Evolutionary conservation across 1,140 invertebrate genomes (phyloP), one percentile per base, ranked within the genome.

Genomic region (Halesus radiatus): DNA sequence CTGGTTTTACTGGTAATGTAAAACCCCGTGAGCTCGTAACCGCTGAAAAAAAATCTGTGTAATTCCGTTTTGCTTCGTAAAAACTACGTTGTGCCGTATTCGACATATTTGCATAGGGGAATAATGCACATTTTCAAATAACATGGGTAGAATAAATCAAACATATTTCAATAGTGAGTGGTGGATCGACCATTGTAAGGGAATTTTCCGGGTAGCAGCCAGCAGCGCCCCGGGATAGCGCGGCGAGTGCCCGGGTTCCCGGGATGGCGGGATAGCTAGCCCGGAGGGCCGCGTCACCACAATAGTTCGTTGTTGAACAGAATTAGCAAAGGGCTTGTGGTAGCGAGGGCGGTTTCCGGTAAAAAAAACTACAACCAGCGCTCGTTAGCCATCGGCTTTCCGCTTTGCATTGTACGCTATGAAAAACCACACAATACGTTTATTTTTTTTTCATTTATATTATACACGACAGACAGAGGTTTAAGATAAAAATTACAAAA

Each of bases 241-340:
- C 66, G 5, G 66, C 3, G 60, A 23, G 45, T 45, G 8, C 37
- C 6, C 26, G 73, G 18, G 45, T 32, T 37, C 66, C 66, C 66
- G 13, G 23, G 23, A 18, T 18, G n/a, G 18, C 16, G 54, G 54
- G 50, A 18, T 7, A 29, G 22, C 29, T 10, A 22, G 23, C 22
- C n/a, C 15, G 60, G 45, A 23, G 22, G 23, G 37, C n/a, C 5
- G 3, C 26, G 32, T n/a, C 37, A 32, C 75, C 75, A 66, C 75
- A 77, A 66, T 77, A 66, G 75, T 77, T 52, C 75, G 62, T 45
- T 77, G n/a, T 23, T 58, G 64, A 77, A 77, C 75, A 77, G 75
- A 66, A 77, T 77, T 77, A 76, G 60, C 60, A 62, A 58, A 77
- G 52, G 58, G 75, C 16, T 64, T 77, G 75, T 45, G 75, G 75